Evolutionary conservation across 1,140 invertebrate species (phyloP), one percentile per base, ranked within the genome.

Genomic region (Trypoxylus dichotomus): DNA sequence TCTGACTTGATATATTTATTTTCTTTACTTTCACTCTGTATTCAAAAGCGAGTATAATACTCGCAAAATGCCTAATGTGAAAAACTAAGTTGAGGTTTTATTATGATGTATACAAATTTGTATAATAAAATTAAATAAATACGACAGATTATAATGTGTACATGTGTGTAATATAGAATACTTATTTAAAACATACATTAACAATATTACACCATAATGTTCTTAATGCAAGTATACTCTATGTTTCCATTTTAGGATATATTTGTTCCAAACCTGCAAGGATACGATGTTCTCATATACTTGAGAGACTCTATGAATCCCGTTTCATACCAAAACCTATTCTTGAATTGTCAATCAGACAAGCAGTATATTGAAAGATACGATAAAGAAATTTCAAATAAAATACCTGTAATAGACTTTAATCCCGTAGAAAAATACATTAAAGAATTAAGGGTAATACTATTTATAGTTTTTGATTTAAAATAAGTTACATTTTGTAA

Each of bases 251-350:
- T 90, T 47, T 83, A 91, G 85, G 82, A 84, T 75, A 84, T 95
- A 37, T 96, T 96, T 82, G 85, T 88, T 29, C 90, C 94, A 5
- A 89, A 91, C 19, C 82, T 91, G 25, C 87, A 90, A 0, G 91
- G 91, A 2, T 97, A 94, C 84, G 92, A 98, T 86, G 89, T 92
- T 42, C 77, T 96, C 0, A 95, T 98, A 83, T 87, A 92, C 83
- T 82, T 97, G 1, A 91, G 92, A 25, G 79, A 87, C 0, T 78
- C 85, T 21, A 83, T 91, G 58, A 90, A 92, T 77, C 87, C 91
- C 6, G 87, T 90, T 81, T 84, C 85, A 37, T 76, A 86, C 75
- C 86, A 89, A 81, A 83, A 87, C 15, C 11, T 63, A 25, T 58
- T 76, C 78, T 54, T 42, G 81, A 80, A 76, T 81, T 81, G 79